Evolutionary conservation across 2,888 invertebrate species (phyloP), one percentile per base, ranked within the genome.

Genomic region (Helicoverpa assulta): DNA sequence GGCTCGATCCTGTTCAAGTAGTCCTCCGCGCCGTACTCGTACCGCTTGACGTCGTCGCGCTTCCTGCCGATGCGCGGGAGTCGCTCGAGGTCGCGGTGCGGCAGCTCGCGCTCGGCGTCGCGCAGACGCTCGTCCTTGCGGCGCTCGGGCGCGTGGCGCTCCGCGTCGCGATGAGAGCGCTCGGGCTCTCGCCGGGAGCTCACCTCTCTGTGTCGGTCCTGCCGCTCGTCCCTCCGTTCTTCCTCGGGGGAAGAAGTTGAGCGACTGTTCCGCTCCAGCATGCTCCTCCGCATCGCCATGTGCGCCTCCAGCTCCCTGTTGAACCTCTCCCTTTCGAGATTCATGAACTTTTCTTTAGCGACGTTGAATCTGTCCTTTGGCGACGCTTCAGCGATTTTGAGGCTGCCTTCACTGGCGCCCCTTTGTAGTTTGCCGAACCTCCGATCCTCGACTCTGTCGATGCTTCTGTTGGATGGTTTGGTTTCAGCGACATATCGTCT

Each of bases 291-390:
- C 74, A 96, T 93, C 55, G 95, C 95, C 93, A 96, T 96, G 75
- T 96, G 96, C 81, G 95, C 94, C 76, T 96, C 95, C 55, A 96
- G 87, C 84, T 96, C 96, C 79, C 96, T 95, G 78, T 96, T 96
- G 76, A 97, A 95, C 68, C 97, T 94, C 83, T 97, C 97, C 73
- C 97, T 96, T 88, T 98, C 98, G 91, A 98, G 96, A 76, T 97
- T 97, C 90, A 97, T 96, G 89, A 98, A 98, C 92, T 98, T 98
- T 86, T 98, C 98, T 91, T 98, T 98, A 56, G 98, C 98, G 84
- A 98, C 98, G 84, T 98, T 97, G 92, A 98, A 98, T 70, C 98
- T 96, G 85, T 98, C 98, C 81, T 97, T 97, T 0, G 98, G 98
- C 1, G 97, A 96, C 58, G 92, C 85, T 82, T 95, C 92, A 1